A percentile compares a stretch with the other conserved stretches of the same genome.
phyloP scores from a whole-genome alignment of 1,140 invertebrate species.

The Myzus persicae region DNA sequence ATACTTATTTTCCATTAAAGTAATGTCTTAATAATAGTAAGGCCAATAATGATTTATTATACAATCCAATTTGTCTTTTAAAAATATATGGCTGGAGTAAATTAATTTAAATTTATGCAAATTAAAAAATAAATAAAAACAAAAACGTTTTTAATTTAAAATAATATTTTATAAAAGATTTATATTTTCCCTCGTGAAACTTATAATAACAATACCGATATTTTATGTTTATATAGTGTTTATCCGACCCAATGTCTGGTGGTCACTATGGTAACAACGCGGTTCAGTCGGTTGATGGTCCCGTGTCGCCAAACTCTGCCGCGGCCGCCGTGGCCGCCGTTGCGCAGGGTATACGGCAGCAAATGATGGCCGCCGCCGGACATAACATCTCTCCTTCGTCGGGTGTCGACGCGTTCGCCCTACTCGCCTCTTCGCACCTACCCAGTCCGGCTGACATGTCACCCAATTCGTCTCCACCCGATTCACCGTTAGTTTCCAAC shows the following conservation, averaged over 20 bases:
- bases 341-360: conserved; percentile 75
- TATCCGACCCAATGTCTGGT: conserved; percentile 44
- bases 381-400: conserved; percentile 48
- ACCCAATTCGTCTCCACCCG: conserved; percentile 58
- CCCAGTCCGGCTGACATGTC: conserved; percentile 64
- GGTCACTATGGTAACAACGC: conserved; percentile 56
- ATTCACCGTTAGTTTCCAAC: conserved; percentile 60
- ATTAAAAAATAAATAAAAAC: conserved; percentile 9
- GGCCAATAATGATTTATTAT: conserved; percentile 38
- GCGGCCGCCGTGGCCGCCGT: conserved; percentile 76
- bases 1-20: background rate
- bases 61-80: conserved; percentile 18
- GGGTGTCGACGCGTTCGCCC: conserved; percentile 45
- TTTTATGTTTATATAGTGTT: conserved; percentile 52
- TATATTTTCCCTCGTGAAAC: background rate
- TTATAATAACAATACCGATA: conserved; percentile 27
- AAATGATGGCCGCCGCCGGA: conserved; percentile 73
- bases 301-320: conserved; percentile 70
- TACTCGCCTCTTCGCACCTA: conserved; percentile 66
- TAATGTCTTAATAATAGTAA: background rate
- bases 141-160: conserved; percentile 52
- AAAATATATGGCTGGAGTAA: background rate
- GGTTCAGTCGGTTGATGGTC: conserved; percentile 58
- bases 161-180: conserved; percentile 47
- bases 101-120: conserved; percentile 42